Evolutionary conservation across 1,140 invertebrate species (phyloP).

Genomic region (Saccostrea glomerata): DNA sequence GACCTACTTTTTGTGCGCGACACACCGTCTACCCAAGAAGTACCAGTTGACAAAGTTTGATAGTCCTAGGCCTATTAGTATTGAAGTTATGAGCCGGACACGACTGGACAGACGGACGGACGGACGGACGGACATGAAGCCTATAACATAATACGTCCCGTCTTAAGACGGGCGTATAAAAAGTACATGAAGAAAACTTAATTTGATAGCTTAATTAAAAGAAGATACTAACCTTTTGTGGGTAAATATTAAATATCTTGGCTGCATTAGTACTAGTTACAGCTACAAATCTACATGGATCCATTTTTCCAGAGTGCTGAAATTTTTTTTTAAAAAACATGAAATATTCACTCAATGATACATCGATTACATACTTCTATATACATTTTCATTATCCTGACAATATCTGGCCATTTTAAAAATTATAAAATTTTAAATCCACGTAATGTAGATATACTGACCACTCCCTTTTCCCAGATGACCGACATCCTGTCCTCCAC

Average conservation of each 20-base stretch:
- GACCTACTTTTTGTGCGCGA: too few species aligned
- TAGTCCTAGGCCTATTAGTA: too few species aligned
- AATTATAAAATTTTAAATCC: neutral
- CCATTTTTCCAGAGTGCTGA: conserved; percentile 87
- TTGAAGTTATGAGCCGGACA: too few species aligned
- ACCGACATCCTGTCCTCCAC: conserved; percentile 98
- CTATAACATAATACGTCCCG: too few species aligned
- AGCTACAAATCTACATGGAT: conserved; percentile 95
- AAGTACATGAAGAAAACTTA: too few species aligned
- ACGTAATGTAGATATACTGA: conserved; percentile 76
- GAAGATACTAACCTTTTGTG: conserved; percentile 86
- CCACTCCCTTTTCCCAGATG: conserved; percentile 98
- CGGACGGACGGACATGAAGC: too few species aligned
- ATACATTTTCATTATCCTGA: neutral
- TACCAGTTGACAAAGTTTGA: too few species aligned
- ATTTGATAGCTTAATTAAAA: neutral
- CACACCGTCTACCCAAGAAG: too few species aligned
- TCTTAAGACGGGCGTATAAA: too few species aligned
- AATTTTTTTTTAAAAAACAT: too few species aligned
- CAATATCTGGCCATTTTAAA: neutral
- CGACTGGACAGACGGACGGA: too few species aligned
- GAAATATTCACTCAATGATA: too few species aligned
- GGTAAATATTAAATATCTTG: conserved; percentile 99
- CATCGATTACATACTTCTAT: neutral
- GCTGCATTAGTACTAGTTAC: conserved; percentile 98